Percentiles rank a stretch among this genome's conserved stretches.
Conservation (phyloP, 2,888 invertebrate genomes). For the Clostera curtula region DNA sequence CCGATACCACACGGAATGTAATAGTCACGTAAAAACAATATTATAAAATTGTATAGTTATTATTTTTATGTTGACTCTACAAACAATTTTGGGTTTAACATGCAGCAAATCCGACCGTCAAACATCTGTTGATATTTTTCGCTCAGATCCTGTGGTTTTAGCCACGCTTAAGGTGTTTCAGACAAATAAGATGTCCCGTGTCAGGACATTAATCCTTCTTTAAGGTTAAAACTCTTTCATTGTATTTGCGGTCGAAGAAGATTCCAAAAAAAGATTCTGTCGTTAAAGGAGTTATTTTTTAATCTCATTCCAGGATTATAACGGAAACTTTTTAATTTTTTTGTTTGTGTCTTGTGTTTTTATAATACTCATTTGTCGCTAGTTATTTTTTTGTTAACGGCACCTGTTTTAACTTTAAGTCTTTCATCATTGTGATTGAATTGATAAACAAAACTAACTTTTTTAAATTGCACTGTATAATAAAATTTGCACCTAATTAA, state of each 20-base stretch:
- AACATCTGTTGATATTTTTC: conserved; percentile 6
- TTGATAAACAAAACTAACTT: background rate
- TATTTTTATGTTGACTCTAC: too few relatives aligned
- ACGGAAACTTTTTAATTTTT: conserved; percentile 18
- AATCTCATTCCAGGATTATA: conserved; percentile 34
- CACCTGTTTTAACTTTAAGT: background rate
- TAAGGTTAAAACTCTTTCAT: conserved; percentile 33
- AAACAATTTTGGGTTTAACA: too few relatives aligned
- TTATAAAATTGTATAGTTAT: too few relatives aligned
- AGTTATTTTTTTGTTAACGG: conserved; percentile 9
- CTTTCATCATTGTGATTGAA: too few relatives aligned
- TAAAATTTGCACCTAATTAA: conserved; percentile 12
- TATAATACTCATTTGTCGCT: conserved; percentile 6
- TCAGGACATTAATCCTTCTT: conserved; percentile 44
- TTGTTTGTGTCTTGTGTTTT: conserved; percentile 10
- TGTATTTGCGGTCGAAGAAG: conserved; percentile 28
- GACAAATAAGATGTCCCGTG: conserved; percentile 27
- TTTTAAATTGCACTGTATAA: background rate
- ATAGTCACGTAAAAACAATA: too few relatives aligned
- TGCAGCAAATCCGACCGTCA: background rate
- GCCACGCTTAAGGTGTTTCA: conserved; percentile 25
- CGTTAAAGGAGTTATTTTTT: conserved; percentile 19
- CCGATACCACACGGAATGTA: too few relatives aligned
- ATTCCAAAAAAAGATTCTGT: conserved; percentile 22
- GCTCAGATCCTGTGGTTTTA: conserved; percentile 15